Conservation (phyloP, 92 coral and sea anemone genomes). For the Anthopleura xanthogrammica region DNA sequence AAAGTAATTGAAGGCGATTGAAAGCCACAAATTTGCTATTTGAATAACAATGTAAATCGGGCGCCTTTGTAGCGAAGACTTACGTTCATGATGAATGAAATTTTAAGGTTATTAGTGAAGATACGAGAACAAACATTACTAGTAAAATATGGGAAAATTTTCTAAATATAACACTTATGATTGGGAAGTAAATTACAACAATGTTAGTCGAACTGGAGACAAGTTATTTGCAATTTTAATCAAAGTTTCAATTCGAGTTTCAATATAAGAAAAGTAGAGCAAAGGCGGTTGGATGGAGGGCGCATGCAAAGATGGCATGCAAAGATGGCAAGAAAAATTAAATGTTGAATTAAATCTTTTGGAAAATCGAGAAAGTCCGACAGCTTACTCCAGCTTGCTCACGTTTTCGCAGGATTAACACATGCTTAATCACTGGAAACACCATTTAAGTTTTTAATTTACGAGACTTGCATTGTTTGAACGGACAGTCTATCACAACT, state of each 20-base stretch:
- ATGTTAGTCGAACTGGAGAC: background rate
- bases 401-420: background rate
- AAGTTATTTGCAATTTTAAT: background rate
- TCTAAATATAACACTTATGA: background rate
- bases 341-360: background rate
- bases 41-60: constrained; percentile 2
- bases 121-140: background rate
- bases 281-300: background rate
- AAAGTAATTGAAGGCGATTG: background rate
- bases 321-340: background rate
- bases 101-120: background rate
- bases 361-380: background rate
- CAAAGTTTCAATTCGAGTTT: background rate
- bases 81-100: background rate
- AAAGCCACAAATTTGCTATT: background rate
- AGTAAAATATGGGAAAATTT: background rate
- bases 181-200: background rate
- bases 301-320: background rate
- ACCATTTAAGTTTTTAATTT: background rate
- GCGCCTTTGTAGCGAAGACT: background rate
- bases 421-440: background rate
- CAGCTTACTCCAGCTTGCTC: background rate
- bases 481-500: background rate
- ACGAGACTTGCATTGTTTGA: background rate
- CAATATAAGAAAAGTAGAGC: background rate